Evolutionary conservation across 2,888 invertebrate genomes (phyloP).

Genomic region (Nematopogon swammerdamellus): DNA sequence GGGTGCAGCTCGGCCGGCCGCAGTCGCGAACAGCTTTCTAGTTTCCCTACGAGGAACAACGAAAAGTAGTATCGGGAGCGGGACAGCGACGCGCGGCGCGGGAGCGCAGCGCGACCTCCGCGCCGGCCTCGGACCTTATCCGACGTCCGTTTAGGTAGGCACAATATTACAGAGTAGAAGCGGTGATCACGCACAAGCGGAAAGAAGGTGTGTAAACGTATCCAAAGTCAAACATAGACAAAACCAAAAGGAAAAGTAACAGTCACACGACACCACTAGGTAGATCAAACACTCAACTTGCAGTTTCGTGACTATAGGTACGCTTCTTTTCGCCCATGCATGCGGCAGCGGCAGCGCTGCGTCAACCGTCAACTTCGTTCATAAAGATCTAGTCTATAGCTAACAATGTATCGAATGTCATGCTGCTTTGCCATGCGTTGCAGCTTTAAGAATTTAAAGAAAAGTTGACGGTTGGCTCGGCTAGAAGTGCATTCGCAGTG

Average conservation of each 20-base stretch:
- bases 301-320: constrained; percentile 17
- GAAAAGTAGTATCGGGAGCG: constrained; percentile 14
- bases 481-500: too few species aligned
- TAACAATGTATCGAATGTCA: too few species aligned
- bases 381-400: not conserved
- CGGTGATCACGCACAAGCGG: constrained; percentile 55
- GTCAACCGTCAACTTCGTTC: not conserved
- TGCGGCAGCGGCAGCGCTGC: constrained; percentile 27
- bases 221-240: constrained; percentile 36
- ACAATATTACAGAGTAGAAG: constrained; percentile 18
- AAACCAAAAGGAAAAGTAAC: constrained; percentile 28
- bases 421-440: too few species aligned
- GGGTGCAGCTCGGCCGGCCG: constrained; percentile 46
- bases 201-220: constrained; percentile 49
- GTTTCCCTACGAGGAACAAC: constrained; percentile 53
- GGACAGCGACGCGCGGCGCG: constrained; percentile 6
- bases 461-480: too few species aligned
- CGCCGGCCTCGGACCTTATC: not conserved
- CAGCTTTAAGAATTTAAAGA: too few species aligned
- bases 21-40: constrained; percentile 50
- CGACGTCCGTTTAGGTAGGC: too few species aligned
- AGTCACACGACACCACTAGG: constrained; percentile 1
- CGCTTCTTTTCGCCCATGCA: constrained; percentile 53
- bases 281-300: not conserved
- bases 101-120: not conserved